Evolutionary conservation across 2,797 vertebrate species (phyloP), one percentile per base, ranked within the genome.

Genomic region (Podarcis lilfordi): DNA sequence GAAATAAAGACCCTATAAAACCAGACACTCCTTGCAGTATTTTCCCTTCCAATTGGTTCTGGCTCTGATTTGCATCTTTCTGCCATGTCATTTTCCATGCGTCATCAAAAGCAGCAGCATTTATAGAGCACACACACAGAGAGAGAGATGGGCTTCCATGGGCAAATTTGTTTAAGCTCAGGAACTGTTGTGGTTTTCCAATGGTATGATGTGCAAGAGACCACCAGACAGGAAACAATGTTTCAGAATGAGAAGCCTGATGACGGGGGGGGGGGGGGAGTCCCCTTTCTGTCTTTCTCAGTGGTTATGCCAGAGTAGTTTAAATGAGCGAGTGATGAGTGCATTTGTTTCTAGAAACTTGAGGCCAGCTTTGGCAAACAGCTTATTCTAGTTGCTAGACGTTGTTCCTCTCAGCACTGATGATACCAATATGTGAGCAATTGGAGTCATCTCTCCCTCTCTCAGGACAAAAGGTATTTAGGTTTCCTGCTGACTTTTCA

Each of bases 301-400:
- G 1, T 29, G 32, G 0, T 25, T 32, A 35, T 32, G 5, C 68
- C 25, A 23, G 71, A 78, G 0, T 0, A 45, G 85, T 82, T 90
- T 69, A 45, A 80, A 4, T 45, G 29, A 50, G 35, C 43, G 82
- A 80, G 74, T 85, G 80, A 82, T 25, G 69, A 19, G 10, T 78
- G 43, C n/a, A 4, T 76, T 82, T 68, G 40, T 8, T 85, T 86
- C 86, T 8, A 61, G 68, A 0, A 13, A 66, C 3, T 27, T 27
- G 59, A 0, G 0, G 32, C 21, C 11, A 19, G 0, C 35, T 80
- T 55, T 27, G 7, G 4, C 0, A 3, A 37, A 75, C 0, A 68
- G 37, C 4, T 78, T 82, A 78, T 68, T 78, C 80, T 85, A 86
- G 0, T 5, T 81, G 32, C 61, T 13, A 32, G 75, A 86, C 27